Conservation (phyloP, 1,140 invertebrate genomes). For the Cepaea nemoralis region DNA sequence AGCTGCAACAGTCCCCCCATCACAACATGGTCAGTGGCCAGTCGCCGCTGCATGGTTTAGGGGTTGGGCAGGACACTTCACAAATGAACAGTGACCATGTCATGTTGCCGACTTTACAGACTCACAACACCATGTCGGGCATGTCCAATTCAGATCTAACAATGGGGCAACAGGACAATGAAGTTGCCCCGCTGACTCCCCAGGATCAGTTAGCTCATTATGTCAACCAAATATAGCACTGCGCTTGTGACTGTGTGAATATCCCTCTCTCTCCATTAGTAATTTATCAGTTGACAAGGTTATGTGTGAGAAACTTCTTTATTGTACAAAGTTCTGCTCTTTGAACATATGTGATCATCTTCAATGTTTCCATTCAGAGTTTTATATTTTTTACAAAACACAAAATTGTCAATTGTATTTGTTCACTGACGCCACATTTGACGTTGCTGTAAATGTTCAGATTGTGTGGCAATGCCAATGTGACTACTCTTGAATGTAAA, state of each 20-base stretch:
- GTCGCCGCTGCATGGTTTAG: slow-evolving; percentile 63
- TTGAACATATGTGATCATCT: slow-evolving; percentile 37
- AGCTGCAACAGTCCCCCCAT: slow-evolving; percentile 67
- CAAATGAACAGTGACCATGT: slow-evolving; percentile 66
- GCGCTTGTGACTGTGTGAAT: background rate
- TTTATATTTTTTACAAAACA: slow-evolving; percentile 42
- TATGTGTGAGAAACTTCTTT: slow-evolving; percentile 11
- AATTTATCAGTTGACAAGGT: background rate
- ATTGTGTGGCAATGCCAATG: background rate
- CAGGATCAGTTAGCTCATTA: slow-evolving; percentile 67
- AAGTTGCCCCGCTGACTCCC: slow-evolving; percentile 62
- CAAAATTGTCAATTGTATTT: background rate
- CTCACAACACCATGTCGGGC: slow-evolving; percentile 59
- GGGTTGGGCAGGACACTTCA: slow-evolving; percentile 59
- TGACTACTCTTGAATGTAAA: background rate
- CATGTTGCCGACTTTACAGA: slow-evolving; percentile 63
- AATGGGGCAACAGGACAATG: slow-evolving; percentile 59
- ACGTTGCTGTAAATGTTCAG: slow-evolving; percentile 31
- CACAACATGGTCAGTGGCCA: slow-evolving; percentile 61
- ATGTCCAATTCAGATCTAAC: slow-evolving; percentile 58
- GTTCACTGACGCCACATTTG: background rate
- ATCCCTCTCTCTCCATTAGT: slow-evolving; percentile 31
- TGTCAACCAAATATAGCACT: slow-evolving; percentile 67
- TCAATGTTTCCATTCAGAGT: slow-evolving; percentile 39
- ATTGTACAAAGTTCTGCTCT: slow-evolving; percentile 21